Percentiles rank a stretch among this genome's conserved stretches.
Conservation (phyloP, 92 coral and sea anemone species). For the Plumapathes pennacea region DNA sequence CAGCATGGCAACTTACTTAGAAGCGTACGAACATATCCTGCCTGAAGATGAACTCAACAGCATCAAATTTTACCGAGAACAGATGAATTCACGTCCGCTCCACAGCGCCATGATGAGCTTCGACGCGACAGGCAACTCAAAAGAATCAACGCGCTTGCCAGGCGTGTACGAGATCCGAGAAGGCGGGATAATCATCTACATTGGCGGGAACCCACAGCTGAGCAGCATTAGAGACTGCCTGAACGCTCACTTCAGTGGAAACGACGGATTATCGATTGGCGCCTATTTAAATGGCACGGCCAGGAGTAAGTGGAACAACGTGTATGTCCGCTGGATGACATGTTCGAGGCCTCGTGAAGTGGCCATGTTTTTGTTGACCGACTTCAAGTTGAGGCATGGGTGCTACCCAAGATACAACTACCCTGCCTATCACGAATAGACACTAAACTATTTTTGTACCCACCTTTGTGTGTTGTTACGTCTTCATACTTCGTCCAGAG, state of each 20-base stretch:
- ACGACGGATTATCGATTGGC: slow-evolving; percentile 83
- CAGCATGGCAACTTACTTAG: slow-evolving; percentile 43
- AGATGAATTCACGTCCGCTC: slow-evolving; percentile 62
- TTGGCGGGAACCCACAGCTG: slow-evolving; percentile 77
- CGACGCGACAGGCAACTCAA: slow-evolving; percentile 39
- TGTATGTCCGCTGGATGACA: slow-evolving; percentile 80
- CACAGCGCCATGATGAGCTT: slow-evolving; percentile 76
- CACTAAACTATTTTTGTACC: no score
- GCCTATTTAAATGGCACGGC: slow-evolving; percentile 80
- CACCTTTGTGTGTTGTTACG: no score
- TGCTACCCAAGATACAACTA: slow-evolving; percentile 64
- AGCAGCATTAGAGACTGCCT: slow-evolving; percentile 74
- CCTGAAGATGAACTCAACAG: slow-evolving; percentile 57
- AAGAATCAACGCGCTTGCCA: slow-evolving; percentile 57
- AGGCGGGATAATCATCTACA: slow-evolving; percentile 67
- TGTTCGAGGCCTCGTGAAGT: slow-evolving; percentile 74
- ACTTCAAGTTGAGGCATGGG: slow-evolving; percentile 68
- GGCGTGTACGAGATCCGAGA: slow-evolving; percentile 86
- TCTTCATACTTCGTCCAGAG: no score
- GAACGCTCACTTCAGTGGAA: slow-evolving; percentile 84
- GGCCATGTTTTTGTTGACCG: slow-evolving; percentile 72
- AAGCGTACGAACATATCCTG: slow-evolving; percentile 66
- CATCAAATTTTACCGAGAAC: slow-evolving; percentile 64
- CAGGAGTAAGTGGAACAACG: slow-evolving; percentile 65
- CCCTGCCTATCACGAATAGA: slow-evolving; percentile 42